phyloP scores from a whole-genome alignment of 2,797 vertebrate genomes.

The Urocyon cinereoargenteus region DNA sequence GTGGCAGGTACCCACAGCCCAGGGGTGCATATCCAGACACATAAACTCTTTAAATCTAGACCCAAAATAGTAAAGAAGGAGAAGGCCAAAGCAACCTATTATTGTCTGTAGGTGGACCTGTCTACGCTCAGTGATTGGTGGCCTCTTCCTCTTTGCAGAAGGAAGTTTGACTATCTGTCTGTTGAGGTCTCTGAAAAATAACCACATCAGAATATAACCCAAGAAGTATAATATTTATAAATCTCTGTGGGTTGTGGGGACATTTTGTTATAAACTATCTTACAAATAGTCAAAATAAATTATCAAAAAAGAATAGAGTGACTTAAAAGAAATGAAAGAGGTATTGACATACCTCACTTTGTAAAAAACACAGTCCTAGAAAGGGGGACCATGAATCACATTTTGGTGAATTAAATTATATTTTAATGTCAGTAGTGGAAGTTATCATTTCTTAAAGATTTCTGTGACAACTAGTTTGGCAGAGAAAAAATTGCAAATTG shows the following conservation, averaged over 20 bases:
- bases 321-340: constrained; percentile 46
- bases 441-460: background rate
- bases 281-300: constrained; percentile 30
- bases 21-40: background rate
- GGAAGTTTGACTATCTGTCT: background rate
- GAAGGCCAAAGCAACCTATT: background rate
- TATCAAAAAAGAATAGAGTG: background rate
- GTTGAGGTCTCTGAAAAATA: constrained; percentile 39
- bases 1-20: background rate
- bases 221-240: background rate
- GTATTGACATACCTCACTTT: background rate
- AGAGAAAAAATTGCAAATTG: constrained; percentile 20
- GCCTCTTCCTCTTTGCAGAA: background rate
- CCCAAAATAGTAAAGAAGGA: background rate
- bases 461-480: background rate
- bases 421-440: constrained; percentile 44
- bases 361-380: constrained; percentile 5
- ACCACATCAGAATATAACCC: background rate
- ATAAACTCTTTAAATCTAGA: background rate
- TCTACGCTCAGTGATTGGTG: background rate
- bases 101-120: background rate
- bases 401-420: constrained; percentile 30
- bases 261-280: constrained; percentile 3
- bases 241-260: background rate
- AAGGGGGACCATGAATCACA: background rate